A percentile compares a stretch with the other conserved stretches of the same genome.
Conservation (phyloP, 1,140 invertebrate species). For the Bombus waltoni region DNA sequence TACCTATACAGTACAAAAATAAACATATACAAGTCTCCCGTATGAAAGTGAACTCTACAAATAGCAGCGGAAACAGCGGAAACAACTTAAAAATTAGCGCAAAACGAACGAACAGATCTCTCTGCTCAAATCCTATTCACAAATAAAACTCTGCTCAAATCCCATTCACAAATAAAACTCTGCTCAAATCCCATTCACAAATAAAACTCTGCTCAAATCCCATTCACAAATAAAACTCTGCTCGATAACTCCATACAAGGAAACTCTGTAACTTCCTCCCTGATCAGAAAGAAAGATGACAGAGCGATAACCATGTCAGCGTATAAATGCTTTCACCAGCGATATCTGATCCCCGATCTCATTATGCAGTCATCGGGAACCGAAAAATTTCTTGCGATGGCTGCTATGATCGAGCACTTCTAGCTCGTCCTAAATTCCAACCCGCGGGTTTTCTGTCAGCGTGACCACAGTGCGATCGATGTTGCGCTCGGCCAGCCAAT, state of each 20-base stretch:
- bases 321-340: not conserved
- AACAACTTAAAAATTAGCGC: too few species aligned
- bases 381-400: not conserved
- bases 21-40: too few species aligned
- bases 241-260: not conserved
- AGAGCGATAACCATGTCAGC: not conserved
- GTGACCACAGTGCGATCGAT: conserved; percentile 38
- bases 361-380: not conserved
- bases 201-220: too few species aligned
- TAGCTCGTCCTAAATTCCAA: conserved; percentile 23
- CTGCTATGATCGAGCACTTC: not conserved
- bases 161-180: too few species aligned
- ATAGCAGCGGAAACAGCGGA: too few species aligned
- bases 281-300: not conserved
- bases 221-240: not conserved
- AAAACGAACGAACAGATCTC: too few species aligned
- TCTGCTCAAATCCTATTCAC: too few species aligned
- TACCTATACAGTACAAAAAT: too few species aligned
- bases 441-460: conserved; percentile 28
- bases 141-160: too few species aligned
- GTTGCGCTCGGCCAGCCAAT: conserved; percentile 46
- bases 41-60: too few species aligned
- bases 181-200: too few species aligned
- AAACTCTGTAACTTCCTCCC: not conserved
- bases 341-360: not conserved